Evolutionary conservation across 2,888 invertebrate genomes (phyloP), one percentile per base, ranked within the genome.

Genomic region (Drosophila stalkeri): DNA sequence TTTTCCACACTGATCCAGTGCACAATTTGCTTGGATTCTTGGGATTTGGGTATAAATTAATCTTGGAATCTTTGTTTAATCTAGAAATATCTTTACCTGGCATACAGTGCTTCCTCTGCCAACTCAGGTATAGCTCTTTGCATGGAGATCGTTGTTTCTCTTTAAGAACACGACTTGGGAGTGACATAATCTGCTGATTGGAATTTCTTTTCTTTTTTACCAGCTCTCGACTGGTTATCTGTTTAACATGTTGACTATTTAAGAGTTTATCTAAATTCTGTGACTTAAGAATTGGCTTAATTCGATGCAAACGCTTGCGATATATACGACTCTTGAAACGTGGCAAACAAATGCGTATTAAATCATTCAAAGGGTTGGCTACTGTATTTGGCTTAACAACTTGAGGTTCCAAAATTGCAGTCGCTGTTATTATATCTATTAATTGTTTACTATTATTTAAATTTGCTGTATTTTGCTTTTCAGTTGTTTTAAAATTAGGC

Each of bases 1-100:
- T 35, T 11, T 2, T 59, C 46, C 46, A n/a, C 7, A 0, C 46
- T 7, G 12, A 59, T n/a, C 57, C 57, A 59, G n/a, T 59, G 44
- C 8, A 59, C 57, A 4, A 23, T 23, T 7, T 7, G 16, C 9
- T 35, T 16, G 7, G 57, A 7, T 1, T 46, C 57, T 46, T 6
- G 39, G 23, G 4, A 23, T 2, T 23, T 3, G 23, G 23, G 23
- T 2, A 23, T 23, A 23, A 23, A 23, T 23, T 2, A 23, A 3
- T 2, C 23, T 3, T 23, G 3, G 23, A 23, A 23, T 4, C 23
- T 23, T 23, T 23, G 23, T 14, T n/a, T 1, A n/a, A 5, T 39
- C n/a, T 6, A 1, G 0, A 16, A 14, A 11, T 18, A 3, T 6
- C 2, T n/a, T n/a, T 12, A 57, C 57, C 46, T 46, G 44, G 20